A percentile compares a stretch with the other conserved stretches of the same genome.
Conservation (phyloP, 92 coral and sea anemone species). For the Epizoanthus stellaris region DNA sequence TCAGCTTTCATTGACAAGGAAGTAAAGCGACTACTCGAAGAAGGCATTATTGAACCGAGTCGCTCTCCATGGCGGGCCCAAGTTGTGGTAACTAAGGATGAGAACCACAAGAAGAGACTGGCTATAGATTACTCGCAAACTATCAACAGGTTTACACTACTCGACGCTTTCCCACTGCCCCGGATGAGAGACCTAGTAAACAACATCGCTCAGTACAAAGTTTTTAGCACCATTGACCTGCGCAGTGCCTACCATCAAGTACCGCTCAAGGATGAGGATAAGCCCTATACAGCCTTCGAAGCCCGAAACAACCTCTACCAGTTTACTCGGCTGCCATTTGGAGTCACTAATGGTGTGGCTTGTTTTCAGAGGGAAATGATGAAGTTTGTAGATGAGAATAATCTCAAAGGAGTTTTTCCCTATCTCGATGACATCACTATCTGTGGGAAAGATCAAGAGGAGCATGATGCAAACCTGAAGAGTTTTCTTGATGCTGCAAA, state of each 20-base stretch:
- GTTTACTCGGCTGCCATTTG: slow-evolving; percentile 54
- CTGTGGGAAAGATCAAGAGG: slow-evolving; percentile 66
- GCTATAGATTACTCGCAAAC: slow-evolving; percentile 59
- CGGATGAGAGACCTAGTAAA: slow-evolving; percentile 65
- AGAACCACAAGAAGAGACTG: slow-evolving; percentile 56
- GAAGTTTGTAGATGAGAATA: slow-evolving; percentile 51
- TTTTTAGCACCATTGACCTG: slow-evolving; percentile 54
- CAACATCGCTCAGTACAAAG: slow-evolving; percentile 57
- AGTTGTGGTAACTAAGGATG: slow-evolving; percentile 42
- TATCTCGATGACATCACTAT: slow-evolving; percentile 45
- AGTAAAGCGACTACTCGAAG: slow-evolving; percentile 50
- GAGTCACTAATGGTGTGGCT: slow-evolving; percentile 59
- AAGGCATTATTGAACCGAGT: slow-evolving; percentile 72
- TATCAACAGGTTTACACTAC: slow-evolving; percentile 25
- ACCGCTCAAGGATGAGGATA: slow-evolving; percentile 49
- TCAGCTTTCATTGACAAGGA: slow-evolving; percentile 51
- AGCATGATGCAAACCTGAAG: slow-evolving; percentile 63
- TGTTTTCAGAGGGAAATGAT: slow-evolving; percentile 63
- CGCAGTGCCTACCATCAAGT: slow-evolving; percentile 62
- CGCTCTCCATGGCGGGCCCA: slow-evolving; percentile 66
- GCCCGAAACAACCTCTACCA: slow-evolving; percentile 50
- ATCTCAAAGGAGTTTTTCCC: slow-evolving; percentile 37
- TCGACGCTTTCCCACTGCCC: slow-evolving; percentile 67
- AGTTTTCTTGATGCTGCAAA: slow-evolving; percentile 58
- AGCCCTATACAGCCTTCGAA: slow-evolving; percentile 57